Evolutionary conservation across 2,888 invertebrate species (phyloP).

Genomic region (Drosophila bunnanda): DNA sequence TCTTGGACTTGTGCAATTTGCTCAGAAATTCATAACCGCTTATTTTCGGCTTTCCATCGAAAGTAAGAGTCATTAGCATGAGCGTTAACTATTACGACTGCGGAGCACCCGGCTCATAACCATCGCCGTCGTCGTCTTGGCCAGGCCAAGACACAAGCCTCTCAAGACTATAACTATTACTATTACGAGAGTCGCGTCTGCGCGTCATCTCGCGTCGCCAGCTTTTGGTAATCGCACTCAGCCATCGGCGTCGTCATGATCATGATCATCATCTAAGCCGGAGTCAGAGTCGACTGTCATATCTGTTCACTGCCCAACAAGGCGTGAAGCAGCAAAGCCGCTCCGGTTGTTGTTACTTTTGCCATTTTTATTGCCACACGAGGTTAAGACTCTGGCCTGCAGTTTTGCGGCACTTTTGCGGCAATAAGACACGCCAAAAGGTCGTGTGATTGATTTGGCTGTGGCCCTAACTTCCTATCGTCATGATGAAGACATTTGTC

Average conservation of each 20-base stretch:
- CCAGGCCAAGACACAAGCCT: slow-evolving; percentile 26
- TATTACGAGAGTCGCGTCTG: slow-evolving; percentile 62
- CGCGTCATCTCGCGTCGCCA: slow-evolving; percentile 12
- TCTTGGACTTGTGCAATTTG: slow-evolving; percentile 34
- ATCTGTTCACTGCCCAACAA: slow-evolving; percentile 69
- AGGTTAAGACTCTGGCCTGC: slow-evolving; percentile 34
- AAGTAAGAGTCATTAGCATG: slow-evolving; percentile 70
- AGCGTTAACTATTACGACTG: slow-evolving; percentile 56
- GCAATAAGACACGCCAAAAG: slow-evolving; percentile 31
- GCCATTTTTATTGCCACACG: slow-evolving; percentile 19
- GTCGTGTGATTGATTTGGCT: slow-evolving; percentile 37
- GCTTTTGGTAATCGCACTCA: slow-evolving; percentile 61
- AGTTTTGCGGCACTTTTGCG: slow-evolving; percentile 24
- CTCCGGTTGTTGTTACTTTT: slow-evolving; percentile 40
- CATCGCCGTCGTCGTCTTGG: slow-evolving; percentile 45
- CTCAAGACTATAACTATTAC: slow-evolving; percentile 18
- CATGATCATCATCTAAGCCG: slow-evolving; percentile 27
- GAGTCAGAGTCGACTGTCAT: slow-evolving; percentile 28
- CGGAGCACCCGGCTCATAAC: slow-evolving; percentile 50
- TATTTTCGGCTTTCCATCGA: slow-evolving; percentile 56
- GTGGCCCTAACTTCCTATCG: slow-evolving; percentile 24
- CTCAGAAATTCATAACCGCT: slow-evolving; percentile 9
- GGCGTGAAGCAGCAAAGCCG: slow-evolving; percentile 73
- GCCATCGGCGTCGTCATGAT: slow-evolving; percentile 34
- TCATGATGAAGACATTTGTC: slow-evolving; percentile 33